Percentiles rank a stretch among this genome's conserved stretches.
These are phyloP conservation scores for Plusia festucae DNA, from an alignment of 2,888 invertebrate genomes.

Conservation along the genomic window DNA sequence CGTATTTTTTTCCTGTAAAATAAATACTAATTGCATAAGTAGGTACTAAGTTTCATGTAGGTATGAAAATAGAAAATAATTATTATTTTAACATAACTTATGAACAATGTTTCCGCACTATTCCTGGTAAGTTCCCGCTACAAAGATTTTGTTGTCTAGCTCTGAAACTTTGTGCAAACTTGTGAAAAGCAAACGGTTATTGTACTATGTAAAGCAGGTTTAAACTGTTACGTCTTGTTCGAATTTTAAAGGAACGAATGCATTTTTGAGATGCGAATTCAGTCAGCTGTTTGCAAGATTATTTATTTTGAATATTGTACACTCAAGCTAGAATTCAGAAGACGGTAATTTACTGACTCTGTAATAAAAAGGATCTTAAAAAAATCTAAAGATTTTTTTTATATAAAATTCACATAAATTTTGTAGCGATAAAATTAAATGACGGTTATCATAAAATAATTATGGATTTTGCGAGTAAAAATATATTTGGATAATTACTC, in stretches of 20 bases:
- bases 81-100: slow-evolving; percentile 14
- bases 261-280: background rate
- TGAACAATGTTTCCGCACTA: slow-evolving; percentile 27
- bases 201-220: slow-evolving; percentile 14
- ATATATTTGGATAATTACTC: too few species aligned
- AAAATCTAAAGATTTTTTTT: too few species aligned
- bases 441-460: too few species aligned
- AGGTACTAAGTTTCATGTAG: too few species aligned
- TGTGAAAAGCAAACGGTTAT: slow-evolving; percentile 16
- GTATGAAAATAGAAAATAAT: background rate
- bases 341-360: too few species aligned
- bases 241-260: slow-evolving; percentile 10
- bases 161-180: slow-evolving; percentile 20
- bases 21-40: too few species aligned
- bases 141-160: slow-evolving; percentile 21
- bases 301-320: background rate
- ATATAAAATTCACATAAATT: too few species aligned
- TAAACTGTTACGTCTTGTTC: slow-evolving; percentile 15
- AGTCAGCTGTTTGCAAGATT: background rate
- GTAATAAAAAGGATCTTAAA: too few species aligned
- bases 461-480: too few species aligned
- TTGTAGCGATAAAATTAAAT: too few species aligned
- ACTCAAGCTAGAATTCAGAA: too few species aligned
- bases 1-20: too few species aligned
- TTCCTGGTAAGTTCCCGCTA: slow-evolving; percentile 8